Base-by-base conservation (phyloP, 2,888 invertebrate species). In the Ariolimax columbianus region DNA sequence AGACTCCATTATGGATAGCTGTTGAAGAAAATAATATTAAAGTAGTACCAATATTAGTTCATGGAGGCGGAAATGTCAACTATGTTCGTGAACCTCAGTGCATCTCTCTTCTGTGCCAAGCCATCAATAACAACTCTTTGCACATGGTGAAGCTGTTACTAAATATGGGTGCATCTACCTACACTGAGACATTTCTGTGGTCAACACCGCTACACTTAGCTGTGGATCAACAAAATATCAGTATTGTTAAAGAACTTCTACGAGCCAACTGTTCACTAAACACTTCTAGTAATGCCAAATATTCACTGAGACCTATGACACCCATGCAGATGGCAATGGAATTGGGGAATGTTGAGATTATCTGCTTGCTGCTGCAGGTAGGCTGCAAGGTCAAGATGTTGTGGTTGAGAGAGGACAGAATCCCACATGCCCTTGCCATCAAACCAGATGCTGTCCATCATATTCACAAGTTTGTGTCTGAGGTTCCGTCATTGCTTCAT, bases 1-100 rank as follows among this genome's bases (percentile, higher is more conserved):
- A 91, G 75, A 91, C 92, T 4, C 91, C 93, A 3, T 87, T 93
- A 33, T 91, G 92, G 89, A 87, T 92, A 51, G 92, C 93, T 23
- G 91, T 92, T 6, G 87, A 88, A 82, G 91, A 92, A 82, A 90
- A 92, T 72, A 91, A 91, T 85, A 89, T 90, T 11, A 89, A 86
- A 72, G 89, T 92, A 63, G 90, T 90, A 3, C 89, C 89, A 3
- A 86, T 91, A 33, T 79, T 92, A 43, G 83, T 90, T 17, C 72
- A 82, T 43, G 87, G 89, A 86, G 91, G 92, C 11, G 91, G 87
- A 26, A 80, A 91, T 85, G 88, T 91, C 4, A 90, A 91, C 75
- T 90, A 87, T 75, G 70, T 82, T 36, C 85, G 88, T 51, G 82
- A 73, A 19, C 86, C 89, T 33, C 88, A 87, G 72, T 86, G 87